Percentiles rank a stretch among this genome's conserved stretches.
phyloP scores from a whole-genome alignment of 2,113 vertebrate species.

The Microcebus jonahi region DNA sequence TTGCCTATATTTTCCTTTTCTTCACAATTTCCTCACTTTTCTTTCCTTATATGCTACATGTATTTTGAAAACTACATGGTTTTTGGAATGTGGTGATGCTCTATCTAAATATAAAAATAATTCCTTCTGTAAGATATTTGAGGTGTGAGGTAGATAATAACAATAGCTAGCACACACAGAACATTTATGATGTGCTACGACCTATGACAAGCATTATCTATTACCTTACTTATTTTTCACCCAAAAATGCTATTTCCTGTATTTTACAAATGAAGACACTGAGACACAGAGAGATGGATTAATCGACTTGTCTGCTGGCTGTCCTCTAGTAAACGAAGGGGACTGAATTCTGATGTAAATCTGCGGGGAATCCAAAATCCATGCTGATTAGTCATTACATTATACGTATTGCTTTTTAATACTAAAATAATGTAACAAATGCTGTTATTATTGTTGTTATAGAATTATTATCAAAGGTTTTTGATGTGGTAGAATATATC shows the following conservation, averaged over 20 bases:
- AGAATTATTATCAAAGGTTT: constrained; percentile 11
- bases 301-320: neutral
- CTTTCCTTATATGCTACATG: neutral
- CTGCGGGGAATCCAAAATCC: neutral
- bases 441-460: neutral
- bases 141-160: neutral
- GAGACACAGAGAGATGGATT: neutral
- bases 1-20: neutral
- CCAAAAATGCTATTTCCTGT: neutral
- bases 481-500: neutral
- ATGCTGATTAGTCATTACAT: neutral
- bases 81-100: neutral
- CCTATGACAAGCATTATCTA: neutral
- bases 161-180: neutral
- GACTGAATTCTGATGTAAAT: neutral
- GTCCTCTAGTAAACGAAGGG: neutral
- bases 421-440: neutral
- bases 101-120: neutral
- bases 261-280: neutral
- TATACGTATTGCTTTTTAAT: neutral
- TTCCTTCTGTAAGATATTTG: neutral
- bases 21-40: neutral
- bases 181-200: neutral
- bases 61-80: neutral
- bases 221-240: neutral